phyloP scores from a whole-genome alignment of 2,888 invertebrate genomes.

The Parascotia fuliginaria region DNA sequence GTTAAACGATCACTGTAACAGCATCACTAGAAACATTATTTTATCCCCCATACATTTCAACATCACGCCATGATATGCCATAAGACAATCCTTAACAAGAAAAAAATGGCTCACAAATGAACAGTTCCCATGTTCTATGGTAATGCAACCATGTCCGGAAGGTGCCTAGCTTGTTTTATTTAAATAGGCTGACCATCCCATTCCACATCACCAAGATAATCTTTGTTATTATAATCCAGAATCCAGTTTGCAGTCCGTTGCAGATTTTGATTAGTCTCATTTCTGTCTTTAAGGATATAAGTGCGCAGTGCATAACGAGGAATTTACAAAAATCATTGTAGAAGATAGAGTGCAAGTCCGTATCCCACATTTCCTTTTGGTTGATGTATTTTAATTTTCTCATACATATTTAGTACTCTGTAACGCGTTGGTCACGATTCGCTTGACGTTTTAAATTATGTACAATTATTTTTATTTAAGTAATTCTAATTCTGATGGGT shows the following conservation, averaged over 20 bases:
- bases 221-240: not conserved
- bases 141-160: conserved; percentile 57
- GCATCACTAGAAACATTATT: not conserved
- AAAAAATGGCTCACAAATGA: conserved; percentile 42
- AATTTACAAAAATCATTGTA: not conserved
- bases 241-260: conserved; percentile 12
- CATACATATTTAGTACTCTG: conserved; percentile 70
- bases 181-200: conserved; percentile 65
- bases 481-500: conserved; percentile 29
- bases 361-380: conserved; percentile 49
- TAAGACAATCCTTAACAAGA: conserved; percentile 30
- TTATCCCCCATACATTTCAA: not conserved
- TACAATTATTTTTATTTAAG: conserved; percentile 48
- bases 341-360: conserved; percentile 17
- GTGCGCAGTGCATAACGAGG: conserved; percentile 9
- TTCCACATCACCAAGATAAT: conserved; percentile 45
- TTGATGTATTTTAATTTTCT: conserved; percentile 76
- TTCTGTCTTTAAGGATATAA: not conserved
- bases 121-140: conserved; percentile 54
- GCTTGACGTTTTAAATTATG: conserved; percentile 52
- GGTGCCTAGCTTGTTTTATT: conserved; percentile 64
- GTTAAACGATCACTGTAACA: conserved; percentile 8
- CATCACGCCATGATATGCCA: not conserved
- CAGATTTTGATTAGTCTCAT: not conserved
- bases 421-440: conserved; percentile 64